phyloP scores from a whole-genome alignment of 2,113 vertebrate species.

The Dendropsophus ebraccatus region DNA sequence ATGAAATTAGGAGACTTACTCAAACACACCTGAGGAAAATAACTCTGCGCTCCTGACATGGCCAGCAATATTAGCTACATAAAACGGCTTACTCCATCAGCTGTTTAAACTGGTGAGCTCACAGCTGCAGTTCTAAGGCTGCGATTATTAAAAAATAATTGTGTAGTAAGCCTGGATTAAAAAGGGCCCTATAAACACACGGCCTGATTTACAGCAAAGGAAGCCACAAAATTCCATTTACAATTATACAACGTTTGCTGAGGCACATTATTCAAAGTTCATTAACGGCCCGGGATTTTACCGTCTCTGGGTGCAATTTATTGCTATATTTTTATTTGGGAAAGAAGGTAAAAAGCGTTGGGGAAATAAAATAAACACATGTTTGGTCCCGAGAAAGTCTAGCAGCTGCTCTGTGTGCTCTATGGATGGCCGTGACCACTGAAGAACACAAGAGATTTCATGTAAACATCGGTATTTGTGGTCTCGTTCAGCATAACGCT shows the following conservation, averaged over 20 bases:
- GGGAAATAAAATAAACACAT: not conserved
- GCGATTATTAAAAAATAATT: constrained; percentile 50
- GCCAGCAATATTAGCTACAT: constrained; percentile 48
- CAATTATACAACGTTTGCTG: constrained; percentile 33
- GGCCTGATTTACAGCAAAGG: constrained; percentile 34
- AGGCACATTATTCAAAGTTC: constrained; percentile 37
- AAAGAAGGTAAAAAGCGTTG: not conserved
- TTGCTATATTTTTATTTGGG: not conserved
- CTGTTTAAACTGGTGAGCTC: constrained; percentile 38
- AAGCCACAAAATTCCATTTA: constrained; percentile 39
- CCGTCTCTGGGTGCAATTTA: not conserved
- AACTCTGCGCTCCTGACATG: constrained; percentile 40
- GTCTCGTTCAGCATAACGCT: not conserved
- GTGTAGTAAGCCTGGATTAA: constrained; percentile 48
- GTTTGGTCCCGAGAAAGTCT: too few species aligned
- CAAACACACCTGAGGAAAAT: constrained; percentile 45
- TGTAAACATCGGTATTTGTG: not conserved
- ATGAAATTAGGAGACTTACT: constrained; percentile 46
- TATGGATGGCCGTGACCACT: not conserved
- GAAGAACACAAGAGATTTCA: not conserved
- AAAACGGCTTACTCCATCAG: constrained; percentile 46
- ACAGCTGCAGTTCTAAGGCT: constrained; percentile 43
- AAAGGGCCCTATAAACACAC: constrained; percentile 41
- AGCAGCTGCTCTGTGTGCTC: not conserved
- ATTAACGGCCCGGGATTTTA: constrained; percentile 25